These are phyloP conservation scores for Alectoris magna DNA, from an alignment of 2,797 vertebrate species.

Conservation along the genomic window DNA sequence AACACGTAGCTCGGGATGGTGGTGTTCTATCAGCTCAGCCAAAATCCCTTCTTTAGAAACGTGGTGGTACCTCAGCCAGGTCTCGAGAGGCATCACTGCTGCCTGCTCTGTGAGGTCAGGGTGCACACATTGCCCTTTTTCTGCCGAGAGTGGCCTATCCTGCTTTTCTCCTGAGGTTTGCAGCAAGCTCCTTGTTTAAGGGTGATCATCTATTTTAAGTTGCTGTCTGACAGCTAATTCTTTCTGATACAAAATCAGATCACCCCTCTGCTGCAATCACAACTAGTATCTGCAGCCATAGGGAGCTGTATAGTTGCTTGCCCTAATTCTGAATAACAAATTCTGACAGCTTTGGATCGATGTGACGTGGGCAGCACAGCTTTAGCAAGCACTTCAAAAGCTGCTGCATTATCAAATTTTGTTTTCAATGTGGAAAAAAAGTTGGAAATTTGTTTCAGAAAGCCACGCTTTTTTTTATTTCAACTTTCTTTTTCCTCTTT, in stretches of 20 bases:
- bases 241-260: constrained; percentile 81
- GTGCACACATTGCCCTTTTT: background rate
- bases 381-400: constrained; percentile 77
- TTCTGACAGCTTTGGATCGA: constrained; percentile 52
- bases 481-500: constrained; percentile 24
- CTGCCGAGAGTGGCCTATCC: background rate
- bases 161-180: background rate
- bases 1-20: constrained; percentile 79
- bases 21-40: constrained; percentile 75
- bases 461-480: constrained; percentile 51
- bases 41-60: constrained; percentile 83
- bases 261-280: constrained; percentile 69
- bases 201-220: constrained; percentile 54
- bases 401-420: constrained; percentile 79
- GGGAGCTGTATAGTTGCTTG: constrained; percentile 35
- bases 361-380: constrained; percentile 28
- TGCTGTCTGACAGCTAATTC: constrained; percentile 41
- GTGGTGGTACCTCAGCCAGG: constrained; percentile 81
- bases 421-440: constrained; percentile 78
- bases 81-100: constrained; percentile 31
- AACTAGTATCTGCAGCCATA: constrained; percentile 60
- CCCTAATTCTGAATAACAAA: constrained; percentile 34
- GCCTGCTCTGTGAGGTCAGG: background rate
- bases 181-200: constrained; percentile 28
- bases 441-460: constrained; percentile 79